Evolutionary conservation across 1,140 invertebrate species (phyloP).

Genomic region (Scaptomyza hsui): DNA sequence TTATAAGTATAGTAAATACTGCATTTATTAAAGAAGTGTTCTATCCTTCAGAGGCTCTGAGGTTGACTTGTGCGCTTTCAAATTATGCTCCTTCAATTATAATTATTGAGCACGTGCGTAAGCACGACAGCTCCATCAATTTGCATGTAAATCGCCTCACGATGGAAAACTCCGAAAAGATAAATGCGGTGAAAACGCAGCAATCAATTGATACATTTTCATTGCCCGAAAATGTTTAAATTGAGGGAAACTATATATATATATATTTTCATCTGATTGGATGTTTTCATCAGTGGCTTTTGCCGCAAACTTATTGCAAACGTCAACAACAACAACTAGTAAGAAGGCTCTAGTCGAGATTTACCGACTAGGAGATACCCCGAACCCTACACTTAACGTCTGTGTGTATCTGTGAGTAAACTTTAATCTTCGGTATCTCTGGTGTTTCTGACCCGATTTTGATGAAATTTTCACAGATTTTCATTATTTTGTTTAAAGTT

Average conservation of each 20-base stretch:
- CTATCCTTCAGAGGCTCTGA: no score
- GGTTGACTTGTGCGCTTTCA: background rate
- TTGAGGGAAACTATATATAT: constrained; percentile 10
- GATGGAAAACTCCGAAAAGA: constrained; percentile 3
- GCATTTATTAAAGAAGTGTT: background rate
- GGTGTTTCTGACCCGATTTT: no score
- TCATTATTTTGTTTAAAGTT: no score
- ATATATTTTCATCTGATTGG: constrained; percentile 25
- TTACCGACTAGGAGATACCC: no score
- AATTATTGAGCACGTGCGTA: constrained; percentile 55
- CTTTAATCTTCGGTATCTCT: no score
- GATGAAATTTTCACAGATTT: no score
- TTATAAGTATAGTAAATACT: no score
- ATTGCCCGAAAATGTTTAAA: constrained; percentile 34
- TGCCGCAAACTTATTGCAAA: constrained; percentile 8
- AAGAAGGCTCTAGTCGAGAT: no score
- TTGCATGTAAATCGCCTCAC: constrained; percentile 61
- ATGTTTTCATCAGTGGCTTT: constrained; percentile 26
- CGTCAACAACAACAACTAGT: constrained; percentile 19
- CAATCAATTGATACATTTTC: constrained; percentile 58
- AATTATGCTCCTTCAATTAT: constrained; percentile 45
- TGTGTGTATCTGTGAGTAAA: no score
- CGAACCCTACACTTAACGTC: no score
- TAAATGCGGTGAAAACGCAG: constrained; percentile 25
- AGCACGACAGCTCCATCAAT: constrained; percentile 55